phyloP scores from a whole-genome alignment of 23 tunicate species.

The Ascidia mentula region DNA sequence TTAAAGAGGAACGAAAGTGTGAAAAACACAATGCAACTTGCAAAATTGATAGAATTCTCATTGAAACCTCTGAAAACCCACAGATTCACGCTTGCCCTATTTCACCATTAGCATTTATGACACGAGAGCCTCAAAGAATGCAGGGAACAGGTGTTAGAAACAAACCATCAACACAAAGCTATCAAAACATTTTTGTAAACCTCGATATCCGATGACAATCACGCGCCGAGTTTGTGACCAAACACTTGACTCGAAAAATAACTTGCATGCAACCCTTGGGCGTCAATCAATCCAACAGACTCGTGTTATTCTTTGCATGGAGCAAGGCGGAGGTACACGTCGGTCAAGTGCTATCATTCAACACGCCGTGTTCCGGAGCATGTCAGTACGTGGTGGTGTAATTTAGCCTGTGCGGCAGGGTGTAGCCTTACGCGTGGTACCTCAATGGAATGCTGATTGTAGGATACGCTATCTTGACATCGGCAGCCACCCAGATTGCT shows the following conservation, averaged over 20 bases:
- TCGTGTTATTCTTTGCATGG: too few species aligned
- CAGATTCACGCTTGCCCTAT: too few species aligned
- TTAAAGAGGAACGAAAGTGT: too few species aligned
- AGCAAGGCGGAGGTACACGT: not conserved
- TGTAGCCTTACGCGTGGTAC: not conserved
- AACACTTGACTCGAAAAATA: not conserved
- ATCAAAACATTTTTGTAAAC: too few species aligned
- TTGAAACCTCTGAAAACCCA: too few species aligned
- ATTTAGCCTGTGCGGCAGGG: not conserved
- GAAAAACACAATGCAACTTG: too few species aligned
- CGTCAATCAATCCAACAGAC: not conserved
- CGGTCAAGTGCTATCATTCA: conserved; percentile 3
- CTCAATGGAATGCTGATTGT: not conserved
- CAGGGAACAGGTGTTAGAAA: too few species aligned
- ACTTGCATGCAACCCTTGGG: not conserved
- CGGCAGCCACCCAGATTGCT: too few species aligned
- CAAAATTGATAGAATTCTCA: too few species aligned
- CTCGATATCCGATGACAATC: not conserved
- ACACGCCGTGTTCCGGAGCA: not conserved
- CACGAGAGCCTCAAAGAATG: too few species aligned
- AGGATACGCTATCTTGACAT: conserved; percentile 1
- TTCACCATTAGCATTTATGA: too few species aligned
- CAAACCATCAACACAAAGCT: too few species aligned
- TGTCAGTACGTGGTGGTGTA: not conserved
- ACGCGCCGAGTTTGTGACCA: not conserved